These are phyloP conservation scores for Pelodiscus sinensis DNA, from an alignment of 2,113 vertebrate species.

Conservation along the genomic window DNA sequence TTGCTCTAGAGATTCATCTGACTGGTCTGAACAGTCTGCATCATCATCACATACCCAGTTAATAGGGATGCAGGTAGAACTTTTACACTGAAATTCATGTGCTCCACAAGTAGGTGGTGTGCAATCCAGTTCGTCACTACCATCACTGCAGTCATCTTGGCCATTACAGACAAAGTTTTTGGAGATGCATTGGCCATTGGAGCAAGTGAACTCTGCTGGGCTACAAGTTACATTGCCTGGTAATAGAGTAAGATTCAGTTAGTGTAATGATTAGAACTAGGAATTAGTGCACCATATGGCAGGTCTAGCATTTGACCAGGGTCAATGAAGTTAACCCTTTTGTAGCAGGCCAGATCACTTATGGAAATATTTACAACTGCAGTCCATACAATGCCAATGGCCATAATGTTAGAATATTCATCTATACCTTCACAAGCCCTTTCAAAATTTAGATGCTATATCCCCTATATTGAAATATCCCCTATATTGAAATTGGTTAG, in stretches of 20 bases:
- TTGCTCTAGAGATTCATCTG: conserved; percentile 89
- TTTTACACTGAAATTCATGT: conserved; percentile 93
- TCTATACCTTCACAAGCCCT: not conserved
- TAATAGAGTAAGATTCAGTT: not conserved
- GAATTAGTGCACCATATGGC: not conserved
- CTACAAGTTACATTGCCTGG: conserved; percentile 93
- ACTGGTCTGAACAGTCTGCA: conserved; percentile 93
- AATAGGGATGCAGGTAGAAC: conserved; percentile 88
- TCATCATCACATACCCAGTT: conserved; percentile 96
- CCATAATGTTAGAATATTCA: not conserved
- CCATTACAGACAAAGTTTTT: conserved; percentile 93
- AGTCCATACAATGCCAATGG: not conserved
- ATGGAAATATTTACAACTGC: not conserved
- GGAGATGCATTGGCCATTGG: conserved; percentile 92
- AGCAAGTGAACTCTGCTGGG: conserved; percentile 92
- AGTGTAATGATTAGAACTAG: not conserved
- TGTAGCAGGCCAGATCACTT: no score
- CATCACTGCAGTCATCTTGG: conserved; percentile 95
- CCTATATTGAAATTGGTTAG: no score
- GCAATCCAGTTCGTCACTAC: conserved; percentile 91
- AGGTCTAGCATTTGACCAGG: no score
- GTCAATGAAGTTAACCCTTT: no score
- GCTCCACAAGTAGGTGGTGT: conserved; percentile 87
- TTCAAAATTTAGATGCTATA: no score
- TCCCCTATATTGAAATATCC: no score